These are phyloP conservation scores for Drosophila kikkawai DNA, from an alignment of 1,140 invertebrate species.

Conservation along the genomic window DNA sequence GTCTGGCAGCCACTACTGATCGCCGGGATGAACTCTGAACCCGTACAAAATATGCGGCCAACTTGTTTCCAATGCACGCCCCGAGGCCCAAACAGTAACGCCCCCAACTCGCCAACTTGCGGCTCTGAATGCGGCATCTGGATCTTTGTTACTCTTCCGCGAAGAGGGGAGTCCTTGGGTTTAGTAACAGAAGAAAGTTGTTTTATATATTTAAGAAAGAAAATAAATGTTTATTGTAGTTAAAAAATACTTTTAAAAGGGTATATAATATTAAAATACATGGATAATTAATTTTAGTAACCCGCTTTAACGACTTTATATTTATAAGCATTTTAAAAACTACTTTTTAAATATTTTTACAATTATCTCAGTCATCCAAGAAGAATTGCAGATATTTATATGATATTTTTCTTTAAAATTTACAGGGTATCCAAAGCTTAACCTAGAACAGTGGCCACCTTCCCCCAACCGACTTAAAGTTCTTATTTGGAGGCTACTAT, in stretches of 20 bases:
- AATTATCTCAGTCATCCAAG: fast-evolving
- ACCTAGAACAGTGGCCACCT: neutral
- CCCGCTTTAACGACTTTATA: neutral
- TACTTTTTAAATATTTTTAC: neutral
- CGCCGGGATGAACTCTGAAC: conserved; percentile 73
- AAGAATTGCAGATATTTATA: neutral
- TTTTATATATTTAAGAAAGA: neutral
- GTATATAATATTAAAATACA: neutral
- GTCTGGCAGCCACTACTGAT: conserved; percentile 45
- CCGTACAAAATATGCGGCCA: conserved; percentile 79
- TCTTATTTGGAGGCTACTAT: conserved; percentile 75
- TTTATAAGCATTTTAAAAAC: neutral
- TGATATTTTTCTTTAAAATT: neutral
- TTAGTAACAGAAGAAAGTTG: neutral
- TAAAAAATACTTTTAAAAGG: neutral
- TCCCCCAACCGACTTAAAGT: conserved; percentile 15
- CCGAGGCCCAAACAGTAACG: conserved; percentile 64
- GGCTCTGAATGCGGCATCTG: conserved; percentile 51
- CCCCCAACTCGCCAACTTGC: conserved; percentile 61
- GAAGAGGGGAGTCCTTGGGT: neutral
- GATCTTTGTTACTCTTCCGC: conserved; percentile 4
- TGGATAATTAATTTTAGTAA: neutral
- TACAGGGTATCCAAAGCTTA: neutral
- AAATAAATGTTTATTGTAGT: neutral
- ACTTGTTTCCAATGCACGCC: conserved; percentile 77